Base-by-base conservation (phyloP, 2,113 vertebrate genomes). In the Pelmatolapia mariae region DNA sequence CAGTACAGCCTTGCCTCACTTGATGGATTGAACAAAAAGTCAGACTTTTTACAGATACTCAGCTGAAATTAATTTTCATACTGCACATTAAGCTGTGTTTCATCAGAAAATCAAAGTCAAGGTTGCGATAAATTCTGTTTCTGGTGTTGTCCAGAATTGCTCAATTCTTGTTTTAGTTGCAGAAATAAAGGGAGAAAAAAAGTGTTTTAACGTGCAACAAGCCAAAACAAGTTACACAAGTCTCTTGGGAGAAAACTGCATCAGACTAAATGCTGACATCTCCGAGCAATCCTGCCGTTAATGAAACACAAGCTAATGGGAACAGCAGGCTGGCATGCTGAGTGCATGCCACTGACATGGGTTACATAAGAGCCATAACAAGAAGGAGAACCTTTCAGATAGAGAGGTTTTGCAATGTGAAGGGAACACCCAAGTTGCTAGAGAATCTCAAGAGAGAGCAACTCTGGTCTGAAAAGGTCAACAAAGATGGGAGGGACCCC, bases 211-310 rank as follows among this genome's bases (percentile, higher is more conserved):
- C 38, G 33, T 10, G 43, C 81, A 91, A 71, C 57, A 68, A 50
- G 83, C 68, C 81, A 82, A 93, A 94, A 91, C 81, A 88, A 89
- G 91, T 96, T 94, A 95, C 82, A 66, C 83, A 96, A 96, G 57
- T 19, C 59, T 82, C 82, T 84, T 87, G 85, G 50, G 63, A 81
- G 89, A 73, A 81, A 90, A 82, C 13, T 79, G 88, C 84, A 86
- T 90, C 86, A 86, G 59, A 45, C 54, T 38, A 36, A 86, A 76
- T 47, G 80, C 8, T 18, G 63, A 85, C 82, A 83, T 85, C 53
- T 63, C 29, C 4, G 9, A 31, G 86, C 89, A 83, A 87, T 84
- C 89, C 78, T 57, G 45, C 47, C 5, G 1, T 66, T 89, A 71
- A 82, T 83, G 89, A 89, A 90, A 63, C 89, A 86, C 86, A 50